Conservation (phyloP, 2,113 vertebrate species). For the Pangasianodon gigas region DNA sequence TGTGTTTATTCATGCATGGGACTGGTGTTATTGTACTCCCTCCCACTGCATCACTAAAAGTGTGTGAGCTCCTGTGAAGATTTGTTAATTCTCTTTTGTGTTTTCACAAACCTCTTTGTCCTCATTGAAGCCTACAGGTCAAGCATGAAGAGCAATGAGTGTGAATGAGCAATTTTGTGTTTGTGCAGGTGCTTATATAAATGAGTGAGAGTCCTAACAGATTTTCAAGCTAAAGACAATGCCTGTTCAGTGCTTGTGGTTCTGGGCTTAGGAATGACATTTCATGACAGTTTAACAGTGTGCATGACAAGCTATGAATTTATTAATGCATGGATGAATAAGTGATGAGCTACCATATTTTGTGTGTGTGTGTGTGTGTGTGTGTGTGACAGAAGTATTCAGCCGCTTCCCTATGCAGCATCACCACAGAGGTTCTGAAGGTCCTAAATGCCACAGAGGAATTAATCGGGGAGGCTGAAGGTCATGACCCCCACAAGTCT, state of each 20-base stretch:
- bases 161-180: neutral
- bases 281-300: neutral
- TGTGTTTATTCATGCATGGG: neutral
- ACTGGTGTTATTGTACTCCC: neutral
- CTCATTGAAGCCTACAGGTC: slow-evolving; percentile 22
- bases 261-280: neutral
- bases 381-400: slow-evolving; percentile 85
- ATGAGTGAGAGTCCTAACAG: neutral
- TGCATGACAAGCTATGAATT: neutral
- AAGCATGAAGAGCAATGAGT: slow-evolving; percentile 10
- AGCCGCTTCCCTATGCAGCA: slow-evolving; percentile 95
- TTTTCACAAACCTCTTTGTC: neutral
- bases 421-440: slow-evolving; percentile 95
- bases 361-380: slow-evolving; percentile 47
- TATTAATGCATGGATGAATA: neutral
- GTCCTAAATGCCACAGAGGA: slow-evolving; percentile 95
- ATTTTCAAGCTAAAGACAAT: neutral
- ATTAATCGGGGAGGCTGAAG: slow-evolving; percentile 84
- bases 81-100: neutral
- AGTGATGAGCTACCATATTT: neutral
- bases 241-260: neutral
- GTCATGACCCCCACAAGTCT: slow-evolving; percentile 67
- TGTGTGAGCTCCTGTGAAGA: neutral
- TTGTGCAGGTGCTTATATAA: slow-evolving; percentile 1
- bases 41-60: neutral